Base-by-base conservation (phyloP, 2,113 vertebrate genomes). In the Apteryx mantelli region DNA sequence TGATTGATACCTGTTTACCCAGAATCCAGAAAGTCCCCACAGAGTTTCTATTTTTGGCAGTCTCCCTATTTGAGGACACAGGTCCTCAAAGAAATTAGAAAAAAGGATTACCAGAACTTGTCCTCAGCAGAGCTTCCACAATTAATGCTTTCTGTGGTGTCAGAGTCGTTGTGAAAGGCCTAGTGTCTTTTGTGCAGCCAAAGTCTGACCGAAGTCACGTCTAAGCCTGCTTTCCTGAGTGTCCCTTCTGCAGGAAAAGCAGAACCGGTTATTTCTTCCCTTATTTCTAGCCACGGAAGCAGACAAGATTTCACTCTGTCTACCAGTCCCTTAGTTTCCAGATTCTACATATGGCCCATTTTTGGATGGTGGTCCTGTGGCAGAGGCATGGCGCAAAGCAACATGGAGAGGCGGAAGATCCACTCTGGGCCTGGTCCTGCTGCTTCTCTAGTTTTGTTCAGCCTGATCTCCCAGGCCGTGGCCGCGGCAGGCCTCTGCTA, bases 141-240 rank as follows among this genome's bases (percentile, higher is more conserved):
- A 18, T 20, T 81, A 13, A 25, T 12, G 32, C 6, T 36, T 84
- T 63, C 64, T 64, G 13, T 20, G 77, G 9, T 58, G 61, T 50
- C 32, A 73, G 63, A 48, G 40, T 26, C 0, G 0, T 6, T 1
- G 48, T 13, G 15, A 50, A 79, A 79, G 9, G 30, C 11, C 36
- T 34, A 42, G 9, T 20, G 25, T 32, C 25, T 77, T 89, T 60
- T 16, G 15, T 34, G 71, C 15, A 79, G n/a, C 34, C 24, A 20
- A 40, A 0, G 0, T 44, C 30, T 68, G 40, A 16, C 0, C 5
- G 21, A 24, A 63, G 81, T 46, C 3, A 0, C 9, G 6, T 34
- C 38, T 61, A 78, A 84, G 6, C 5, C 75, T 0, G 0, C 16
- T 84, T 5, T 20, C 22, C 24, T 0, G 0, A 2, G 1, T 15